Base-by-base conservation (phyloP, 2,797 vertebrate genomes). In the Sebastes hubbsi region DNA sequence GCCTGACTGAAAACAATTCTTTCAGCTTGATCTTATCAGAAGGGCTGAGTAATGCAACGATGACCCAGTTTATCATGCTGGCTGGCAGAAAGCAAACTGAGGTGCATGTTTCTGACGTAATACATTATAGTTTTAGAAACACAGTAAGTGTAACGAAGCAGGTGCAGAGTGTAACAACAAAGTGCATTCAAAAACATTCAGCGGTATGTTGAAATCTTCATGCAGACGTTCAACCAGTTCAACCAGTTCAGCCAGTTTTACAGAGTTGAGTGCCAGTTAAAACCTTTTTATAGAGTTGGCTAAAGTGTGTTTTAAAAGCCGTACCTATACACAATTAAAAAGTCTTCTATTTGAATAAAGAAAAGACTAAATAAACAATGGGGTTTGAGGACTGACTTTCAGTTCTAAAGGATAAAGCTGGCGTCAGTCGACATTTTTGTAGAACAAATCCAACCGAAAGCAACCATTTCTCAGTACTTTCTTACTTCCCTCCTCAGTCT, bases 201-300 rank as follows among this genome's bases (percentile, higher is more conserved):
- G 22, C 25, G 1, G 16, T 13, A 11, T 27, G 25, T 22, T 20
- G 4, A 70, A 25, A 16, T 70, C 30, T 24, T 42, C 3, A 6
- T 9, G 55, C 27, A 27, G 61, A 18, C 0, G 12, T 60, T 29
- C 1, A 63, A 89, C 90, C 2, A 8, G 84, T 60, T 29, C 4
- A 80, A 89, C 90, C 2, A 8, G 84, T 77, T 85, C 1, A 54
- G 64, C 88, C 56, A 6, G 90, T 85, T 77, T 25, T 7, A 36
- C 55, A n/a, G 42, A 1, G 36, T 12, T 8, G 9, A 2, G 32
- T 52, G 18, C 2, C 16, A 58, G 38, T 42, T 6, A 20, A 18
- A 22, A 12, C 29, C 27, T 52, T 61, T 11, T 52, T 3, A 25
- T 5, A 52, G 9, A n/a, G 32, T 10, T 9, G 6, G 12, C 14